Evolutionary conservation across 2,113 vertebrate species (phyloP), one percentile per base, ranked within the genome.

Genomic region (Poeciliopsis occidentalis): DNA sequence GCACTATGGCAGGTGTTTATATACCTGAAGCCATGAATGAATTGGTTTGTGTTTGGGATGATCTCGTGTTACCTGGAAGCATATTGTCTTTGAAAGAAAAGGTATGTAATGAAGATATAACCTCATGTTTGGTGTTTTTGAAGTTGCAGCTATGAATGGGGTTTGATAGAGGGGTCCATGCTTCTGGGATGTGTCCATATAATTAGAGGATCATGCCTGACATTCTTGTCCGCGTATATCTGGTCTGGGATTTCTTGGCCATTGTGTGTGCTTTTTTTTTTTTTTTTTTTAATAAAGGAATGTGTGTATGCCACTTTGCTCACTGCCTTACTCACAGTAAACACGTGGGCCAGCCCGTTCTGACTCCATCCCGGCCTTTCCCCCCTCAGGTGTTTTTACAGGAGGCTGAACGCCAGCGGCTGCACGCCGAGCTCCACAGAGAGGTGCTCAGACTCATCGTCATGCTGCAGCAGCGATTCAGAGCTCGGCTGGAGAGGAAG

Each of bases 381-480:
- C 83, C 62, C 73, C 73, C 37, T 31, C 89, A 99, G 98, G 96
- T 99, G 72, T 99, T 99, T 68, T 27, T 99, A 80, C 97, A 95
- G 86, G 98, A 99, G 71, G 93, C 90, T 13, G 96, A 95, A 67
- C 93, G 97, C 4, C 97, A 98, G 91, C 89, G 91, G 31, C 92
- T 99, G 26, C 96, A 98, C 89, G 96, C 95, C 72, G 80, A 96
- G 60, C 95, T 99, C 78, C 98, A 99, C 77, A 88, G 88, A 76
- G 96, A 97, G 84, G 98, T 99, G 66, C 92, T 99, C 76, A 90
- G 89, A 51, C 93, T 96, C 41, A 98, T 99, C 65, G 88, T 94
- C 0, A 68, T 93, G 31, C 92, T 99, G 78, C 98, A 99, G 88
- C 93, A 85, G 32, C 95, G 95, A 73, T 96, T 97, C 91, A 94